Evolutionary conservation across 1,140 invertebrate genomes (phyloP), one percentile per base, ranked within the genome.

Genomic region (Parasteatoda tepidariorum): DNA sequence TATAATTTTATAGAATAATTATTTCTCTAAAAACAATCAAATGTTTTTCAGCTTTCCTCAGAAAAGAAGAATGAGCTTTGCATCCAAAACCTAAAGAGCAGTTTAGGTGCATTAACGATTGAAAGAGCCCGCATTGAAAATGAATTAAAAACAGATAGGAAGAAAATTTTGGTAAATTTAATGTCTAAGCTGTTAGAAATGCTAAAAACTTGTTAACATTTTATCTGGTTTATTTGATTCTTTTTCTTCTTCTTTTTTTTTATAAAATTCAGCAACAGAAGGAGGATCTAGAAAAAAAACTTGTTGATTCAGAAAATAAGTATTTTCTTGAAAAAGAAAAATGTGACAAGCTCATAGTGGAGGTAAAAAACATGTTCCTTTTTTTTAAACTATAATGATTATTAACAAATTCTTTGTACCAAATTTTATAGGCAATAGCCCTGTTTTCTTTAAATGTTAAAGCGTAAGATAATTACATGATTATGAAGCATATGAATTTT

Each of bases 61-160:
- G 78, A 82, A 62, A 68, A 71, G 57, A 68, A 24, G 34, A 70
- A 82, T 70, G 78, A 82, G n/a, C 9, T 9, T 18, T 41, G 33
- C 28, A 34, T 82, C 3, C 66, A 61, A 48, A 64, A 61, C 24
- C 26, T 82, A 2, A 82, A 26, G 33, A 59, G n/a, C 30, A 82
- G 78, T 48, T 70, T 96, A 31, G 92, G 93, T 1, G 95, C 93
- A n/a, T 89, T 96, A 18, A 93, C 94, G 7, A 92, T 92, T 18
- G 95, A 96, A 88, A 96, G 96, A 88, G 92, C 93, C 13, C 92
- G 93, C 81, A 93, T 95, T 92, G 95, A 96, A 90, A 93, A 93
- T 54, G 93, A 91, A 62, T 95, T 95, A 89, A 92, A 94, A 86
- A 91, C 92, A 30, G 95, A 96, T 86, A 95, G 93, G 86, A 95